Evolutionary conservation across 92 coral and sea anemone genomes (phyloP), one percentile per base, ranked within the genome.

Genomic region (Zoanthus solanderi): DNA sequence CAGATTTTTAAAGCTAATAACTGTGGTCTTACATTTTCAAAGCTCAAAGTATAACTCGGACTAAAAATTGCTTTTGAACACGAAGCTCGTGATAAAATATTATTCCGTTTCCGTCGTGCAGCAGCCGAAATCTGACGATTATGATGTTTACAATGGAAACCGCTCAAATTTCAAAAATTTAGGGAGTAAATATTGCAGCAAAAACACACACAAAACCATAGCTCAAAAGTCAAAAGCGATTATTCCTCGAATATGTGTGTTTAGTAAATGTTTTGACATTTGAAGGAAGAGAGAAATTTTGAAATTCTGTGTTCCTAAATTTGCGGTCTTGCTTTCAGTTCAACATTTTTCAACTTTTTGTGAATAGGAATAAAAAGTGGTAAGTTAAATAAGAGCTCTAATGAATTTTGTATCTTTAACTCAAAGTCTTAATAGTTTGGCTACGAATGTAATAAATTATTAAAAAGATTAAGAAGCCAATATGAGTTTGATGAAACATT

Each of bases 161-260:
- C 69, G 84, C 83, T 83, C 94, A 88, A 88, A 87, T 90, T 91
- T 46, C 87, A 88, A 75, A 91, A 88, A 91, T 91, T 88, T 71
- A 66, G 58, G 88, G 79, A 54, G 94, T 84, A 89, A 91, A 91
- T 91, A 91, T 91, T 91, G 89, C 92, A 78, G 82, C 78, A 88
- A 68, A 91, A 88, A 83, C 10, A 79, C 86, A 88, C 80, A 91
- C 94, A 91, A 18, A 71, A 37, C 72, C 67, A 47, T 37, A 46
- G 76, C 14, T 81, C 90, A 88, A 78, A 90, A 56, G 67, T 88
- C 80, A 87, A 88, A 83, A 87, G 32, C 83, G 88, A 90, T 85
- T 79, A 88, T 79, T 79, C 78, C 89, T 90, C 73, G 90, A 79
- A 88, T 84, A 76, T 90, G 85, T 78, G 60, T 90, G 87, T 86